These are phyloP conservation scores for Buathra laborator DNA, from an alignment of 2,888 invertebrate species.

Conservation along the genomic window DNA sequence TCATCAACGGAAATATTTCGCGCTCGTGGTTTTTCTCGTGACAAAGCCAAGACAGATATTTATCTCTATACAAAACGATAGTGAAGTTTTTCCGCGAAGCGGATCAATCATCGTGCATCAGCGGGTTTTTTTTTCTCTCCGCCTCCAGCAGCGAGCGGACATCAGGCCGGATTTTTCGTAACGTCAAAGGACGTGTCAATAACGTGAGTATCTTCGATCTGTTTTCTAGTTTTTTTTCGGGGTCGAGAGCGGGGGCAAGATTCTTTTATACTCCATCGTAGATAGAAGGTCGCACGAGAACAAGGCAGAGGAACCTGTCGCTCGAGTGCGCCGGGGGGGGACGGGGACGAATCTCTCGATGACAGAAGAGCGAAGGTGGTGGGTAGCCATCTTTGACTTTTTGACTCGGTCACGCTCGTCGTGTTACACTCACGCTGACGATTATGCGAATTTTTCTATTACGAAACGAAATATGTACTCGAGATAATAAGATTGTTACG, in stretches of 20 bases:
- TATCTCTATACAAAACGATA: conserved; percentile 11
- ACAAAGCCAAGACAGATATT: conserved; percentile 45
- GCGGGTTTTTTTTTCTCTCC: conserved; percentile 17
- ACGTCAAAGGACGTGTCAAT: conserved; percentile 57
- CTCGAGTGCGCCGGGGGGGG: conserved; percentile 5
- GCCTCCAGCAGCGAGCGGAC: conserved; percentile 2
- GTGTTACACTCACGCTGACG: conserved; percentile 24
- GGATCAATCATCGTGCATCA: conserved; percentile 25
- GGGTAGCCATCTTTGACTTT: conserved; percentile 77
- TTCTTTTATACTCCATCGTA: conserved; percentile 12
- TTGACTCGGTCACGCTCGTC: conserved; percentile 21
- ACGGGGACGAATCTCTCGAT: conserved; percentile 39
- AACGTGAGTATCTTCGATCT: conserved; percentile 60
- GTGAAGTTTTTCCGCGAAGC: conserved; percentile 36
- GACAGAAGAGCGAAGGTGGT: conserved; percentile 49
- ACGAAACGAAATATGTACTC: conserved; percentile 67
- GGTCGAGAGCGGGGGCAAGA: not conserved
- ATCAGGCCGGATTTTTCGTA: conserved; percentile 11
- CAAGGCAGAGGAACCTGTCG: conserved; percentile 17
- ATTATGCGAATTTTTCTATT: conserved; percentile 71
- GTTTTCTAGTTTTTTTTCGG: not conserved
- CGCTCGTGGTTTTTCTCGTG: conserved; percentile 28
- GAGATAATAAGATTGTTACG: not conserved
- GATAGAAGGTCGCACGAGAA: conserved; percentile 27
- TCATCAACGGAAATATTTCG: conserved; percentile 12